Evolutionary conservation across 1,140 invertebrate species (phyloP).

Genomic region (Cydia amplana): DNA sequence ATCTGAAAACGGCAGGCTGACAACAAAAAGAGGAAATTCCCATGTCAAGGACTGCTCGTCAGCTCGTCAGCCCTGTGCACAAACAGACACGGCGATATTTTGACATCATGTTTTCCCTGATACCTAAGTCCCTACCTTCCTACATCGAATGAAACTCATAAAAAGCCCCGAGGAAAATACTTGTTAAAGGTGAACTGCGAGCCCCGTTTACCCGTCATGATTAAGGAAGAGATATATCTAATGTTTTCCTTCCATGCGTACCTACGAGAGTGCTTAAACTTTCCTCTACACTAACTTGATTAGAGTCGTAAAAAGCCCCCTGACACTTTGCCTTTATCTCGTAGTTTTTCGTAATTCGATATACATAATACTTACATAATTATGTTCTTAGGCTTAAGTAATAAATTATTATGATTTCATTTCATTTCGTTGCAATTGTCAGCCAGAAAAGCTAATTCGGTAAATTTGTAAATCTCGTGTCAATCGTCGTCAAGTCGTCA

Average conservation of each 20-base stretch:
- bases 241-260: conserved; percentile 49
- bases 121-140: conserved; percentile 39
- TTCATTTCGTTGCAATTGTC: too few species aligned
- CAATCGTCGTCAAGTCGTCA: too few species aligned
- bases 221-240: conserved; percentile 55
- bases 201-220: conserved; percentile 49
- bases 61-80: conserved; percentile 38
- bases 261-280: conserved; percentile 39
- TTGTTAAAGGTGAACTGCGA: conserved; percentile 46
- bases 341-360: neutral
- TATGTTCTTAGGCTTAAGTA: neutral
- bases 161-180: conserved; percentile 53
- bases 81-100: conserved; percentile 45
- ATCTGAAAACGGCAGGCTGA: conserved; percentile 38
- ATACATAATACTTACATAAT: neutral
- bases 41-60: conserved; percentile 40
- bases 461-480: too few species aligned
- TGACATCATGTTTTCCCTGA: conserved; percentile 43
- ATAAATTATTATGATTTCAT: neutral
- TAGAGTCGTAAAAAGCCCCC: conserved; percentile 11
- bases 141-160: conserved; percentile 48
- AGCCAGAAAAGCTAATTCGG: too few species aligned
- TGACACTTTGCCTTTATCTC: neutral
- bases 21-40: conserved; percentile 42
- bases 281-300: conserved; percentile 37